phyloP scores from a whole-genome alignment of 2,888 invertebrate genomes.

The Philereme vetulata region DNA sequence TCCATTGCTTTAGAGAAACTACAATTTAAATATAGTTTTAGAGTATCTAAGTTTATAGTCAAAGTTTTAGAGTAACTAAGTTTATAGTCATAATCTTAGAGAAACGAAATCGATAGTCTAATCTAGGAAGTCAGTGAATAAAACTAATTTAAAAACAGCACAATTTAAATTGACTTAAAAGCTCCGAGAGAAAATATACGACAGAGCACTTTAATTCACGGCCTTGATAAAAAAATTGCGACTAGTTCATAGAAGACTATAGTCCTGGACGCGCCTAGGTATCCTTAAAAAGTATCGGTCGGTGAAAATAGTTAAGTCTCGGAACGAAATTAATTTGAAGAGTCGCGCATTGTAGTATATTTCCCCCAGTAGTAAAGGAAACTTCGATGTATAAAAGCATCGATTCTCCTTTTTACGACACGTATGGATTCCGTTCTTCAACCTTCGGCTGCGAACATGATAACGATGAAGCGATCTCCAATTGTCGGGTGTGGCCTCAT shows the following conservation, averaged over 20 bases:
- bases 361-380: not conserved
- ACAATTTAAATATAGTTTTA: not conserved
- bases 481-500: conserved; percentile 47
- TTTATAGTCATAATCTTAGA: conserved; percentile 4
- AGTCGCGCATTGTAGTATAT: too few species aligned
- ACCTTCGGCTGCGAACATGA: conserved; percentile 20
- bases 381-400: conserved; percentile 11
- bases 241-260: too few species aligned
- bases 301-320: too few species aligned
- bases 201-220: conserved; percentile 1
- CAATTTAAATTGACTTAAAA: conserved; percentile 21
- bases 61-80: conserved; percentile 6
- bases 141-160: conserved; percentile 9
- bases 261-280: too few species aligned
- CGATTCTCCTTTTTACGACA: conserved; percentile 1
- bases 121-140: conserved; percentile 3
- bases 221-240: too few species aligned
- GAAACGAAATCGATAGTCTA: not conserved
- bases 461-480: conserved; percentile 29
- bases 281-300: too few species aligned
- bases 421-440: conserved; percentile 6
- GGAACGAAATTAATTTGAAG: too few species aligned
- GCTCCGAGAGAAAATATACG: conserved; percentile 8
- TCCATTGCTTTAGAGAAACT: too few species aligned
- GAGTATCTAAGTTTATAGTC: conserved; percentile 6